These are phyloP conservation scores for Danio choprae DNA, from an alignment of 2,797 vertebrate genomes.

Conservation along the genomic window DNA sequence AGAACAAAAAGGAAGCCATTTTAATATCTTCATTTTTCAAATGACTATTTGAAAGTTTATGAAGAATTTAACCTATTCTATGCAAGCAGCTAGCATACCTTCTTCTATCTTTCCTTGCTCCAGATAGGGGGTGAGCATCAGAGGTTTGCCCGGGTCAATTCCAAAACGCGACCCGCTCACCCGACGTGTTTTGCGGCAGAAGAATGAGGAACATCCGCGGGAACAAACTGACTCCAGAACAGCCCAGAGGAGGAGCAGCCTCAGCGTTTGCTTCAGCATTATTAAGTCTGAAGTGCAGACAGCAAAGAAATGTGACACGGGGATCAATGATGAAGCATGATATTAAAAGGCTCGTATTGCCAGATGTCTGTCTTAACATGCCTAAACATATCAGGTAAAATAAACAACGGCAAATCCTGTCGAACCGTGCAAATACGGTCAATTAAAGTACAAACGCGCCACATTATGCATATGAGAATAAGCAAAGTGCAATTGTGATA, in stretches of 20 bases:
- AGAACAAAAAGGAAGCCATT: no score
- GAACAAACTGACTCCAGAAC: conserved; percentile 59
- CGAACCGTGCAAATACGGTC: neutral
- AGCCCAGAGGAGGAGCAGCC: conserved; percentile 65
- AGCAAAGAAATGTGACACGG: conserved; percentile 22
- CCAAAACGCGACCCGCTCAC: conserved; percentile 61
- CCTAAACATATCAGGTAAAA: neutral
- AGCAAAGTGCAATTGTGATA: neutral
- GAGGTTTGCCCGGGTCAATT: conserved; percentile 78
- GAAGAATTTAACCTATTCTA: neutral
- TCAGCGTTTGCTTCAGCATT: conserved; percentile 61
- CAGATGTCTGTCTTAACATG: conserved; percentile 2
- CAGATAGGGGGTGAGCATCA: conserved; percentile 86
- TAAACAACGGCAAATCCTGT: neutral
- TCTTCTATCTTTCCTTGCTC: conserved; percentile 79
- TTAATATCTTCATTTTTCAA: neutral
- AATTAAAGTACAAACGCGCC: neutral
- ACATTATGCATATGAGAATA: neutral
- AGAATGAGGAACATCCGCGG: conserved; percentile 74
- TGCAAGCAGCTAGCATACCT: conserved; percentile 66
- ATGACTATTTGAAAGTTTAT: neutral
- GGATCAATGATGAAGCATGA: conserved; percentile 17
- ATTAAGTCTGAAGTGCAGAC: conserved; percentile 46
- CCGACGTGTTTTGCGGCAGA: conserved; percentile 71
- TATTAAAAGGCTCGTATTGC: neutral